phyloP scores from a whole-genome alignment of 2,113 vertebrate genomes.

The Festucalex cinctus region DNA sequence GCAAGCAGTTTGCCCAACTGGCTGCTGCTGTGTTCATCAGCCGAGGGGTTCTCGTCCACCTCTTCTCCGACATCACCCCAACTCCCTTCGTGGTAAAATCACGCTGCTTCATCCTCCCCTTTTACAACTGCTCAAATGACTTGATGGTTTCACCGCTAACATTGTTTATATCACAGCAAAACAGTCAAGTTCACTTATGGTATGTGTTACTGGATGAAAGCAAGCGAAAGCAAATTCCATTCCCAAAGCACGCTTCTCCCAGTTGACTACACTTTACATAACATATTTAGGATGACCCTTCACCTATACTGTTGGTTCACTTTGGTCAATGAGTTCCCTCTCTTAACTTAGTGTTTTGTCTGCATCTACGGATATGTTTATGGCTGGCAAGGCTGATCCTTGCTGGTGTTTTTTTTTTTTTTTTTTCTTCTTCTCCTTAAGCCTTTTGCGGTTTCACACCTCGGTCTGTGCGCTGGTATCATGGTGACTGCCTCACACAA shows the following conservation, averaged over 20 bases:
- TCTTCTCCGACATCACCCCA: conserved; percentile 88
- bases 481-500: conserved; percentile 98
- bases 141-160: neutral
- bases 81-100: conserved; percentile 97
- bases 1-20: conserved; percentile 85
- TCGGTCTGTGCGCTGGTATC: conserved; percentile 90
- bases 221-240: conserved; percentile 45
- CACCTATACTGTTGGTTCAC: no score
- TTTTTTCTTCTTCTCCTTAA: no score
- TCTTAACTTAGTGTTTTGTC: neutral
- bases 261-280: conserved; percentile 28
- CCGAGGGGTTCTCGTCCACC: conserved; percentile 84
- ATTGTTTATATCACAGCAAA: neutral
- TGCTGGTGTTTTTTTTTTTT: neutral
- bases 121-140: neutral
- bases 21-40: conserved; percentile 85
- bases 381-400: neutral
- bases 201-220: neutral
- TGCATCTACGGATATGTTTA: neutral
- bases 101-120: conserved; percentile 7
- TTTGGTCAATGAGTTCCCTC: neutral
- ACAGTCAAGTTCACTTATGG: neutral
- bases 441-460: conserved; percentile 88
- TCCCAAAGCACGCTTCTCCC: conserved; percentile 3
- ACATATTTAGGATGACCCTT: neutral